Evolutionary conservation across 1,140 invertebrate genomes (phyloP), one percentile per base, ranked within the genome.

Genomic region (Pogonomyrmex barbatus): DNA sequence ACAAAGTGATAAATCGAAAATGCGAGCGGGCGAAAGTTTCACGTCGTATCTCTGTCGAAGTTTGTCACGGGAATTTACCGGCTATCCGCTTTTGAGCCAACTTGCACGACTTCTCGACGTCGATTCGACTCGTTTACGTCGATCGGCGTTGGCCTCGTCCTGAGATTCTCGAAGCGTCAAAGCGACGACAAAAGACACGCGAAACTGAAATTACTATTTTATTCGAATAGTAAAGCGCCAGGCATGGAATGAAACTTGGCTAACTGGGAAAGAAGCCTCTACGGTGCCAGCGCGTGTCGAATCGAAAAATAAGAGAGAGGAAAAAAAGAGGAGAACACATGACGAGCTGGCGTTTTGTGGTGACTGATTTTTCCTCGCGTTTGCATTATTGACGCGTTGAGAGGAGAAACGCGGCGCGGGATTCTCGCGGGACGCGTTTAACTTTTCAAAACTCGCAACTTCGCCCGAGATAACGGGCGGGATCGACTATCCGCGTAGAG

Each of bases 1-100:
- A 89, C 84, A 60, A 86, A 67, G 33, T 52, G 54, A 81, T 30
- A 60, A 82, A 78, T 86, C 71, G 71, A 83, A 58, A 62, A 77
- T 56, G 58, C 45, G 67, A 86, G 73, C 63, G 77, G 45, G 36
- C 71, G 24, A 89, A 82, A 67, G 62, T 52, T 78, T 73, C 42
- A 36, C 56, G 39, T 67, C 39, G 33, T 30, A 36, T 62, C 85
- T 58, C 42, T 17, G 56, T 14, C 36, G 6, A 85, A 65, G 73
- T 78, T 84, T 2, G 33, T 45, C 30, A 14, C 36, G 36, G 30
- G 63, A 77, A 78, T 78, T 67, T 65, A 63, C 47, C 47, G 39
- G 67, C 24, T 85, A 30, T n/a, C 36, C 14, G 33, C 24, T 33
- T 24, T 56, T 8, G 36, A 17, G 14, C 30, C 62, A 54, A 77